Evolutionary conservation across 1,140 invertebrate genomes (phyloP).

Genomic region (Hylaeus anthracinus): DNA sequence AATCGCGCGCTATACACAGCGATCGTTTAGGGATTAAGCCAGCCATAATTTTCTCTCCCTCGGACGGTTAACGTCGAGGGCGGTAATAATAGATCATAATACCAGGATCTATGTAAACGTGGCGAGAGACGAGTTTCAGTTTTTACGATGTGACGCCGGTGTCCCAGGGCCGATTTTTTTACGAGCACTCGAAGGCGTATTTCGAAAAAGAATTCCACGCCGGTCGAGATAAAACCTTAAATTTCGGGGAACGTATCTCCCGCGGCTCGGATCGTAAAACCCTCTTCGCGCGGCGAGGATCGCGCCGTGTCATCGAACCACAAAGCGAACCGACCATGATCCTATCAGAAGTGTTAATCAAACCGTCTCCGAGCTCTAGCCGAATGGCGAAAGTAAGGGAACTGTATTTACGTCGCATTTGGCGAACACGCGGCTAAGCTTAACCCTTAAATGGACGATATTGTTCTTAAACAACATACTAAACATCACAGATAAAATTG

Average conservation of each 20-base stretch:
- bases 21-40: too few relatives aligned
- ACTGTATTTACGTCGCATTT: not conserved
- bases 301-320: slow-evolving; percentile 11
- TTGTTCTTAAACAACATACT: too few relatives aligned
- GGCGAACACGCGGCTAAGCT: too few relatives aligned
- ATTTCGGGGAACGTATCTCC: slow-evolving; percentile 56
- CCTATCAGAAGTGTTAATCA: slow-evolving; percentile 52
- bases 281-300: slow-evolving; percentile 30
- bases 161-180: slow-evolving; percentile 42
- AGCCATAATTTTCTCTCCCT: too few relatives aligned
- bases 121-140: slow-evolving; percentile 31
- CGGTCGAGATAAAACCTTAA: slow-evolving; percentile 58
- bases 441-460: too few relatives aligned
- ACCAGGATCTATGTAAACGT: slow-evolving; percentile 15
- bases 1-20: too few relatives aligned
- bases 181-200: slow-evolving; percentile 53
- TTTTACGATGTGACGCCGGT: slow-evolving; percentile 50
- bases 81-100: slow-evolving; percentile 46
- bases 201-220: slow-evolving; percentile 48
- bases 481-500: too few relatives aligned
- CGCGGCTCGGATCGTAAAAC: slow-evolving; percentile 56
- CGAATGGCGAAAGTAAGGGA: slow-evolving; percentile 3
- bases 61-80: too few relatives aligned
- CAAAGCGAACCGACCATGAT: slow-evolving; percentile 30
- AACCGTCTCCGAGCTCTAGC: slow-evolving; percentile 10